Percentiles rank a stretch among this genome's conserved stretches.
phyloP scores from a whole-genome alignment of 1,140 invertebrate species.

The Cryptotermes secundus region DNA sequence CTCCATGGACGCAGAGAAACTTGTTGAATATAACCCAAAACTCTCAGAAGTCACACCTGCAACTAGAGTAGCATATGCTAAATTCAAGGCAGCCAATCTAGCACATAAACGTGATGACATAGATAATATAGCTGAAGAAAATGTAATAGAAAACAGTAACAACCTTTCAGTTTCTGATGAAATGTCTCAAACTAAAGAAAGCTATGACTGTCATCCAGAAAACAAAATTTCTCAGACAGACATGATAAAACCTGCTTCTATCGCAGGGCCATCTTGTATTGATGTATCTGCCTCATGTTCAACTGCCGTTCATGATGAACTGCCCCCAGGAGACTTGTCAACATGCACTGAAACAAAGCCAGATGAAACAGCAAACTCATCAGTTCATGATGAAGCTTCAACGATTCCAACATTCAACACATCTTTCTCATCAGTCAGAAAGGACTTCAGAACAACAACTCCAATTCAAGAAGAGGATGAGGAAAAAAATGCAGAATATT shows the following conservation, averaged over 20 bases:
- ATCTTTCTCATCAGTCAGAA: slow-evolving; percentile 26
- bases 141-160: background rate
- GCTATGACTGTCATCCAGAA: background rate
- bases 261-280: background rate
- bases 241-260: background rate
- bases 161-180: background rate
- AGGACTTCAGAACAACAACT: slow-evolving; percentile 50
- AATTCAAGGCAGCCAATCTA: slow-evolving; percentile 75
- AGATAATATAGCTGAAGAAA: background rate
- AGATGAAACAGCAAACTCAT: background rate
- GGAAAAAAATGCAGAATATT: too few relatives aligned
- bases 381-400: background rate
- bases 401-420: too few relatives aligned
- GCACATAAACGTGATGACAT: slow-evolving; percentile 52
- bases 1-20: slow-evolving; percentile 65
- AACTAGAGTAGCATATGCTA: slow-evolving; percentile 78
- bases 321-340: too few relatives aligned
- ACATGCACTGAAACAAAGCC: slow-evolving; percentile 22
- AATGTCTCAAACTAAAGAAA: slow-evolving; percentile 22
- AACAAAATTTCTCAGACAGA: background rate
- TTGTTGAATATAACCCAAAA: slow-evolving; percentile 79
- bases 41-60: slow-evolving; percentile 68
- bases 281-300: too few relatives aligned
- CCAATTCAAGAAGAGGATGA: slow-evolving; percentile 50
- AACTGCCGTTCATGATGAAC: too few relatives aligned